These are phyloP conservation scores for Tribolium freemani DNA, from an alignment of 2,888 invertebrate species.

Conservation along the genomic window DNA sequence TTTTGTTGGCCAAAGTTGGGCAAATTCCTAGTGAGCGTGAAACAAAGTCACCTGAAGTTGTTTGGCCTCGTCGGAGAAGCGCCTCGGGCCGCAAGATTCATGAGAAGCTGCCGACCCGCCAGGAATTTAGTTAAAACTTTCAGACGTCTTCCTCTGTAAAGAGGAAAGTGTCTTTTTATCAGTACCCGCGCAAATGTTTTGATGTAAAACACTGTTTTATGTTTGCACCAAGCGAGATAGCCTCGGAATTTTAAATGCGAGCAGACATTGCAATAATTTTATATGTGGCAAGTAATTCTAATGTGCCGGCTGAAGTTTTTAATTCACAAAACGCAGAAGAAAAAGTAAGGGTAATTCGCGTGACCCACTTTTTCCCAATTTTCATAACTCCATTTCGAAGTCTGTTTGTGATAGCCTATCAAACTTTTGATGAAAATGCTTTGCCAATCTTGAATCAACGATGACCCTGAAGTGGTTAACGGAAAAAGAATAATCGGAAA, in stretches of 20 bases:
- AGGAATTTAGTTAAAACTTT: conserved; percentile 51
- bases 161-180: conserved; percentile 42
- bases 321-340: conserved; percentile 7
- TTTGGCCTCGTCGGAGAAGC: conserved; percentile 35
- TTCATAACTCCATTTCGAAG: conserved; percentile 12
- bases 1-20: background rate
- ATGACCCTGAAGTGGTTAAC: conserved; percentile 12
- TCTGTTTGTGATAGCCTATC: conserved; percentile 19
- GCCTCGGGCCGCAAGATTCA: conserved; percentile 41
- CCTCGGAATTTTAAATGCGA: conserved; percentile 30
- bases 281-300: background rate
- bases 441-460: background rate
- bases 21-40: conserved; percentile 7
- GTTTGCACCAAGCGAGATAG: conserved; percentile 28
- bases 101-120: conserved; percentile 42
- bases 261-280: background rate
- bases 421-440: conserved; percentile 17
- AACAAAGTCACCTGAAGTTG: conserved; percentile 44
- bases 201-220: conserved; percentile 37
- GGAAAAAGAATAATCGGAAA: conserved; percentile 3
- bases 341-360: conserved; percentile 16
- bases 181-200: conserved; percentile 37
- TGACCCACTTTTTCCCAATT: conserved; percentile 3
- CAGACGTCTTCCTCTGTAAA: conserved; percentile 37
- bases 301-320: background rate